phyloP scores from a whole-genome alignment of 37 sponge, comb jelly and placozoan species.

The Spongia lamella region DNA sequence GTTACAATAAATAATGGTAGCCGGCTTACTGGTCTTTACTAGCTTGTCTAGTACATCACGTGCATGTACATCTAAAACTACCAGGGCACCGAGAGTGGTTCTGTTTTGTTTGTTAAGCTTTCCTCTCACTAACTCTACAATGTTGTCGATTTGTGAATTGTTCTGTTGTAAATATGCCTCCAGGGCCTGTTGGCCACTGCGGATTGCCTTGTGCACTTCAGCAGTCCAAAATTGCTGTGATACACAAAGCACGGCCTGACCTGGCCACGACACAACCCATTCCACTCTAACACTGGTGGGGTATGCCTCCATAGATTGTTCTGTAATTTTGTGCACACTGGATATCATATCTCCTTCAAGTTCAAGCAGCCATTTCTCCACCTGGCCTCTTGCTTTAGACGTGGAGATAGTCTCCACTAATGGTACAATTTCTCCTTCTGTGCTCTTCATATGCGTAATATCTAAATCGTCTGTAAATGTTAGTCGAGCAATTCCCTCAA shows the following conservation, averaged over 20 bases:
- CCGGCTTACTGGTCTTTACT: slow-evolving; percentile 75
- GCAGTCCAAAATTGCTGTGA: slow-evolving; percentile 96
- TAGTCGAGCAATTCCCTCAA: slow-evolving; percentile 97
- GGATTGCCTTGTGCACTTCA: slow-evolving; percentile 81
- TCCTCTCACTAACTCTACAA: slow-evolving; percentile 95
- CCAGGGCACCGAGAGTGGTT: slow-evolving; percentile 94
- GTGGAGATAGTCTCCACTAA: slow-evolving; percentile 91
- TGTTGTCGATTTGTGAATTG: slow-evolving; percentile 89
- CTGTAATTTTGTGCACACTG: slow-evolving; percentile 73
- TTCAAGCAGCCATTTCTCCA: slow-evolving; percentile 99
- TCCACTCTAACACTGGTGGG: slow-evolving; percentile 58
- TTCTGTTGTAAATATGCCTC: slow-evolving; percentile 80
- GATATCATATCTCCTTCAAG: slow-evolving; percentile 90
- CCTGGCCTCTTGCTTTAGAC: slow-evolving; percentile 95
- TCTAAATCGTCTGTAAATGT: slow-evolving; percentile 94
- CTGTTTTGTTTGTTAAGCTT: slow-evolving; percentile 96
- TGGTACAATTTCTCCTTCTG: slow-evolving; percentile 94
- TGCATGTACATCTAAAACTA: slow-evolving; percentile 97
- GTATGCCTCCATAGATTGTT: slow-evolving; percentile 72
- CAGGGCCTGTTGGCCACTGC: slow-evolving; percentile 84
- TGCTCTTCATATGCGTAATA: slow-evolving; percentile 97
- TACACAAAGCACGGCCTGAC: slow-evolving; percentile 97
- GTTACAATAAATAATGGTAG: neutral
- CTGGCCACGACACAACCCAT: slow-evolving; percentile 94
- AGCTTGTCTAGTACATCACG: slow-evolving; percentile 94